Evolutionary conservation across 2,888 invertebrate species (phyloP), one percentile per base, ranked within the genome.

Genomic region (Lasioglossum lativentre): DNA sequence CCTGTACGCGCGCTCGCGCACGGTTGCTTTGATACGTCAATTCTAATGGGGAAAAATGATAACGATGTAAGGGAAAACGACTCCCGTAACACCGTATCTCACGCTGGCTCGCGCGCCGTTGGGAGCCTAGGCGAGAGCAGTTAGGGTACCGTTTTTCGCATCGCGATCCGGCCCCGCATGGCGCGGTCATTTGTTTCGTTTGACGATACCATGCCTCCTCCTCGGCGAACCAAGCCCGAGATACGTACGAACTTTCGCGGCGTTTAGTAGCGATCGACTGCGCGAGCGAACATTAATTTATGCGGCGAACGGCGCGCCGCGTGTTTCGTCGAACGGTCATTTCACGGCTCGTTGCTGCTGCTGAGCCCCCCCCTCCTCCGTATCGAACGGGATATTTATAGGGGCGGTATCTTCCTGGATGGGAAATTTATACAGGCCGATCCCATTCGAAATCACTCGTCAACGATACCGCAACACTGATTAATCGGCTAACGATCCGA

Each of bases 31-130:
- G 86, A 86, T 81, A 78, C 78, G 78, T 86, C 86, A 73, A 81
- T 86, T 66, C 75, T 76, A 70, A 76, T 38, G 78, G 86, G 86
- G 75, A 82, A 86, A 82, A 86, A 86, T 86, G 82, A 78, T 86
- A 86, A 86, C 82, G 85, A 85, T 45, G 85, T 85, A 78, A 85
- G 79, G 85, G 75, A 75, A n/a, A 85, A 85, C 85, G 84, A 85
- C 85, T 85, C 72, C 85, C 75, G 85, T 78, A 75, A 85, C 75
- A 75, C 56, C 85, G 75, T 78, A 73, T 85, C 85, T 85, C 85
- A 85, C 75, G 85, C 85, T 71, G 85, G 40, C 63, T 85, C 56
- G 85, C 75, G 85, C 84, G 30, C 75, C 52, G 56, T 56, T n/a
- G 78, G 78, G 84, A 85, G 40, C 42, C 85, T 66, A 19, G 42